A percentile compares a stretch with the other conserved stretches of the same genome.
These are phyloP conservation scores for Pao palembangensis DNA, from an alignment of 2,113 vertebrate species.

Conservation along the genomic window DNA sequence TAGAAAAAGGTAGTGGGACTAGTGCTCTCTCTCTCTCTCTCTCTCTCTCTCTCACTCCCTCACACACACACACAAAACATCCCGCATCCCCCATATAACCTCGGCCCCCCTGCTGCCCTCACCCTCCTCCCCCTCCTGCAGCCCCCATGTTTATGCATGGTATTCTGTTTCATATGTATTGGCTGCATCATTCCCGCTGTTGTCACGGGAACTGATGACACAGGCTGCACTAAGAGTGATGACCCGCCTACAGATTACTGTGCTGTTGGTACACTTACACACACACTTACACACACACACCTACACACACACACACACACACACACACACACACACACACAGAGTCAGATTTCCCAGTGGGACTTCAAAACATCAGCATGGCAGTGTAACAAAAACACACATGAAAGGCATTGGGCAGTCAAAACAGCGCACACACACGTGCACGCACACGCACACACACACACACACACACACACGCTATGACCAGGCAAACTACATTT, in stretches of 20 bases:
- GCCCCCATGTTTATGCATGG: constrained; percentile 98
- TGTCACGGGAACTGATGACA: constrained; percentile 99
- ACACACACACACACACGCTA: constrained; percentile 16
- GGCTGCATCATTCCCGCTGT: constrained; percentile 95
- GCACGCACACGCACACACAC: too few relatives aligned
- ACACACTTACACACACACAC: too few relatives aligned
- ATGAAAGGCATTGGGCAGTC: constrained; percentile 25
- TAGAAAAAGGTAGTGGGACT: constrained; percentile 89
- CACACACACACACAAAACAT: constrained; percentile 29
- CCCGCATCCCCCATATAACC: constrained; percentile 74
- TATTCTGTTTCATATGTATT: constrained; percentile 99
- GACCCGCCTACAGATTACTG: constrained; percentile 97
- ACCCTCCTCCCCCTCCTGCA: constrained; percentile 45
- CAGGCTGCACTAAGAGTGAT: constrained; percentile 98
- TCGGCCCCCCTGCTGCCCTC: constrained; percentile 81
- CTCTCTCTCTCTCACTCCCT: constrained; percentile 7
- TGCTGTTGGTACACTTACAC: constrained; percentile 94
- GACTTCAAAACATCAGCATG: constrained; percentile 32
- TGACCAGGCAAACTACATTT: neutral
- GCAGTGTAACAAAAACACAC: constrained; percentile 34
- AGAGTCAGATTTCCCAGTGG: constrained; percentile 48
- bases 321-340: constrained; percentile 30
- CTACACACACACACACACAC: constrained; percentile 46
- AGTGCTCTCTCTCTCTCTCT: constrained; percentile 35
- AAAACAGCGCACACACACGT: too few relatives aligned